Evolutionary conservation across 2,888 invertebrate species (phyloP).

Genomic region (Melieria picta): DNA sequence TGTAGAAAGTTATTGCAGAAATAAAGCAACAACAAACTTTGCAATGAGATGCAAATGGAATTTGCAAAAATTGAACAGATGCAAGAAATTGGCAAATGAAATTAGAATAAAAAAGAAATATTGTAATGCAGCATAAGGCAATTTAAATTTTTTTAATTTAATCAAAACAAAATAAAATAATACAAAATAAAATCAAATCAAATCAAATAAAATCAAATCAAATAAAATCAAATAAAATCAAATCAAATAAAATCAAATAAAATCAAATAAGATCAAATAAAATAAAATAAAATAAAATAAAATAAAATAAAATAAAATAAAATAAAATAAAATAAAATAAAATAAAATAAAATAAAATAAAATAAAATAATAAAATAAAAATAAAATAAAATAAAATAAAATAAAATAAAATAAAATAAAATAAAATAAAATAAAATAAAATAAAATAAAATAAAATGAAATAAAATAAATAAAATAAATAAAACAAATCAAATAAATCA

Average conservation of each 20-base stretch:
- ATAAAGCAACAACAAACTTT: too few species aligned
- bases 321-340: slow-evolving; percentile 1
- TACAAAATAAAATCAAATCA: not conserved
- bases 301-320: slow-evolving; percentile 1
- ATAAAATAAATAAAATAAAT: slow-evolving; percentile 1
- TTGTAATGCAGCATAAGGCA: too few species aligned
- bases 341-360: not conserved
- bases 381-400: not conserved
- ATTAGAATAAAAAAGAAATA: too few species aligned
- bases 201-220: not conserved
- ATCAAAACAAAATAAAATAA: not conserved
- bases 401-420: not conserved
- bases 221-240: not conserved
- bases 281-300: slow-evolving; percentile 8
- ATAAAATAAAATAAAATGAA: not conserved
- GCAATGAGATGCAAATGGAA: too few species aligned
- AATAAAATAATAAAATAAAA: not conserved
- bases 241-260: not conserved
- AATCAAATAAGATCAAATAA: not conserved
- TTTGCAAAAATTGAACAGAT: too few species aligned
- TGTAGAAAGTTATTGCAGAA: too few species aligned
- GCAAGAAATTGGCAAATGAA: too few species aligned
- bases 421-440: not conserved
- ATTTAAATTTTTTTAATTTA: too few species aligned
- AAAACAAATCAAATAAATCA: not conserved